Evolutionary conservation across 2,113 vertebrate genomes (phyloP).

Genomic region (Circaetus gallicus): DNA sequence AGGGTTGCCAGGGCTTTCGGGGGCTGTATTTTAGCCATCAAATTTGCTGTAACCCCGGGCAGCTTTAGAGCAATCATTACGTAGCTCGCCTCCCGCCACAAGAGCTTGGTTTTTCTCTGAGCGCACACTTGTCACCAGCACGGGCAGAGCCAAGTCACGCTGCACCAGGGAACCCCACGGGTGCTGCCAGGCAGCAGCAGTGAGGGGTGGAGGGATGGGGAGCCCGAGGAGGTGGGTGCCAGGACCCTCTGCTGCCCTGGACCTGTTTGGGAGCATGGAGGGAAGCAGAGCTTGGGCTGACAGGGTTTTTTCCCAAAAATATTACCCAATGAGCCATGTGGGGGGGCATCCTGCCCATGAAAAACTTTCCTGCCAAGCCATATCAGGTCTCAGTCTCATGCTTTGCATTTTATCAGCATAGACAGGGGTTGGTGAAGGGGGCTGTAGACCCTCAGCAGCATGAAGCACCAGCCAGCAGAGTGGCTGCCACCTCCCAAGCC

Average conservation of each 20-base stretch:
- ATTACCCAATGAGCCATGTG: background rate
- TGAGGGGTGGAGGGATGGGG: background rate
- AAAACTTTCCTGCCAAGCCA: background rate
- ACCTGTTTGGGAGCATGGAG: background rate
- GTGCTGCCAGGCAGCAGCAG: background rate
- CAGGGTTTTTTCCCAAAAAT: fast-evolving
- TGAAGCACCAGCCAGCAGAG: background rate
- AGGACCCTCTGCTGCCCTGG: background rate
- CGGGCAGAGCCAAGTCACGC: background rate
- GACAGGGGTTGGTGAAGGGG: background rate
- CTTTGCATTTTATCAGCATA: background rate
- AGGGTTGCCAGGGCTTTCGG: background rate
- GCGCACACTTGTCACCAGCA: background rate
- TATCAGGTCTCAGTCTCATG: background rate
- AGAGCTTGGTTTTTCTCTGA: background rate
- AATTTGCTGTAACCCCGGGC: background rate
- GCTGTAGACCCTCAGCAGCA: background rate
- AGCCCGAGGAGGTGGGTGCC: background rate
- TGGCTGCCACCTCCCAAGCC: background rate
- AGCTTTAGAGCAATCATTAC: background rate
- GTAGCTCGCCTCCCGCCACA: background rate
- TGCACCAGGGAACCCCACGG: background rate
- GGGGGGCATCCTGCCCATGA: background rate
- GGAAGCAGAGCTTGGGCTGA: background rate
- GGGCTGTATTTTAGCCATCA: background rate